A percentile compares a stretch with the other conserved stretches of the same genome.
Conservation (phyloP, 2,113 vertebrate species). For the Gymnarchus niloticus region DNA sequence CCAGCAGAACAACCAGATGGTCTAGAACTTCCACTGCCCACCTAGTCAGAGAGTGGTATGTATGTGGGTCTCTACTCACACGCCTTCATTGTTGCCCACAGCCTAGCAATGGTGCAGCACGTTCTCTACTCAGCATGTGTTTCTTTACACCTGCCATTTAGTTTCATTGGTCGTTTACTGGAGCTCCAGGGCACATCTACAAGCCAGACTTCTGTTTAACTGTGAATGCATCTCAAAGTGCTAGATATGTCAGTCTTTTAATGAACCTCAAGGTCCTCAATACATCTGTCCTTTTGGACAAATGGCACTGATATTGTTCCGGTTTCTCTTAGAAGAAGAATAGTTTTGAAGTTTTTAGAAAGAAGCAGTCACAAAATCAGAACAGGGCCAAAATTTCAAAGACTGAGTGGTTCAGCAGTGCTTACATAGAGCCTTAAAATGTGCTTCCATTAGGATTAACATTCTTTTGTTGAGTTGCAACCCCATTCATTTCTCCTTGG, state of each 20-base stretch:
- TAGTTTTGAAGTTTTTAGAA: neutral
- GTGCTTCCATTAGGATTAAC: too few relatives aligned
- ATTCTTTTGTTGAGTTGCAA: neutral
- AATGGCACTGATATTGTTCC: neutral
- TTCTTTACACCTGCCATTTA: neutral
- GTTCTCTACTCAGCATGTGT: neutral
- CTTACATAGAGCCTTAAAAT: too few relatives aligned
- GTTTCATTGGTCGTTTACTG: neutral
- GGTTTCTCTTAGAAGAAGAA: neutral
- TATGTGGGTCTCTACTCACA: neutral
- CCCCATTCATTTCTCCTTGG: neutral
- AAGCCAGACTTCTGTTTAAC: neutral
- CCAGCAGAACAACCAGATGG: too few relatives aligned
- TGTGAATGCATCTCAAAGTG: neutral
- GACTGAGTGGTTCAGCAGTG: too few relatives aligned
- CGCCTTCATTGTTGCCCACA: neutral
- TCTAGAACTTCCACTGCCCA: neutral
- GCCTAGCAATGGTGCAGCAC: neutral
- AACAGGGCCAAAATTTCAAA: too few relatives aligned
- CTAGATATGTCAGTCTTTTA: neutral
- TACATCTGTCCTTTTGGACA: neutral
- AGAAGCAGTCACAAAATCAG: neutral
- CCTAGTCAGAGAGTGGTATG: neutral
- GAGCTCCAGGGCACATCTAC: neutral
- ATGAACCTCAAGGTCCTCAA: neutral